phyloP scores from a whole-genome alignment of 1,140 invertebrate species.

The Cylas formicarius region DNA sequence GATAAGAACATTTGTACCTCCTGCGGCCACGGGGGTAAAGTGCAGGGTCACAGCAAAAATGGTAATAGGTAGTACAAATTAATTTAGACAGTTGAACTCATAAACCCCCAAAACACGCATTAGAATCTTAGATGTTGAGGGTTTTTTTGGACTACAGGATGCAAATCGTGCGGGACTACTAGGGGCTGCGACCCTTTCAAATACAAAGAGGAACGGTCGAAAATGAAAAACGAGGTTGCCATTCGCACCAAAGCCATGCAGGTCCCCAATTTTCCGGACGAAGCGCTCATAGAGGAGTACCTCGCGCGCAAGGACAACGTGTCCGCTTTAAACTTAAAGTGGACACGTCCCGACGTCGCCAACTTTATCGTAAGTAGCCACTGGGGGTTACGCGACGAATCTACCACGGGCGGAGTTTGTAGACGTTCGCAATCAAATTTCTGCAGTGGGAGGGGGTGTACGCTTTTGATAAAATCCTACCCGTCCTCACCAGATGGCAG shows the following conservation, averaged over 20 bases:
- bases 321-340: slow-evolving; percentile 48
- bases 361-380: slow-evolving; percentile 57
- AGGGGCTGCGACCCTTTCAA: slow-evolving; percentile 52
- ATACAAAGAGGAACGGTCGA: slow-evolving; percentile 50
- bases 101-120: no score
- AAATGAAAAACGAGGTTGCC: slow-evolving; percentile 59
- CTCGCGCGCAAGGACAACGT: slow-evolving; percentile 47
- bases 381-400: background rate
- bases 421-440: slow-evolving; percentile 58
- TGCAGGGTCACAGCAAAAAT: slow-evolving; percentile 50
- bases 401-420: slow-evolving; percentile 28
- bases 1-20: slow-evolving; percentile 55
- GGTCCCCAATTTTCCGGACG: slow-evolving; percentile 60
- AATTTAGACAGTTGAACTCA: no score
- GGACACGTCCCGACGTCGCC: slow-evolving; percentile 59
- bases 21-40: slow-evolving; percentile 61
- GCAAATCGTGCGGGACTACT: slow-evolving; percentile 51
- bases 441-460: slow-evolving; percentile 70
- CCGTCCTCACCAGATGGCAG: slow-evolving; percentile 67
- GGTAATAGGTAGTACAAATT: no score
- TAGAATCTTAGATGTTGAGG: no score
- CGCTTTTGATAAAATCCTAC: slow-evolving; percentile 69
- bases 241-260: slow-evolving; percentile 62
- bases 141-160: no score
- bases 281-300: slow-evolving; percentile 70